Percentiles rank a stretch among this genome's conserved stretches.
These are phyloP conservation scores for Probaryconus sp. DNA, from an alignment of 1,140 invertebrate species.

Conservation along the genomic window DNA sequence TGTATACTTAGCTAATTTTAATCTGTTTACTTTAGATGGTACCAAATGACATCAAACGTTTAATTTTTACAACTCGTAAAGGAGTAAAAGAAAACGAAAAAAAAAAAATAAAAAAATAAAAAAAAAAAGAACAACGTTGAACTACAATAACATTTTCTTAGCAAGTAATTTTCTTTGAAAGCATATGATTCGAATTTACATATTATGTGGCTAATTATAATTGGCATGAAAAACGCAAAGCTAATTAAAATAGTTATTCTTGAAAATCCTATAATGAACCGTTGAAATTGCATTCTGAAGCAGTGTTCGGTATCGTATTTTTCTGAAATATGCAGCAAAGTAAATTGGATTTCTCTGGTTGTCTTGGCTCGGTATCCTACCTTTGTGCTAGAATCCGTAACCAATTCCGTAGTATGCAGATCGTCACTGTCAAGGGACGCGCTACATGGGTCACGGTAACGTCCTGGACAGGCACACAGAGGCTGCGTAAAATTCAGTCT, in stretches of 20 bases:
- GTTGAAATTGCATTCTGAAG: constrained; percentile 2
- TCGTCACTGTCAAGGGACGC: constrained; percentile 92
- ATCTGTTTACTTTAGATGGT: no score
- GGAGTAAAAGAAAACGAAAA: no score
- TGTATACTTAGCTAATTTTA: no score
- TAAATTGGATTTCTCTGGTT: constrained; percentile 49
- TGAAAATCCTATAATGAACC: constrained; percentile 39
- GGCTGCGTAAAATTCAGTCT: constrained; percentile 94
- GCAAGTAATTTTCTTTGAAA: constrained; percentile 23
- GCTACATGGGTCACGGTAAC: constrained; percentile 92
- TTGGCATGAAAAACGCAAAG: constrained; percentile 20
- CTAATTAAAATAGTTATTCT: constrained; percentile 46
- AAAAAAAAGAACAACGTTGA: no score
- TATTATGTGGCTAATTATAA: constrained; percentile 32
- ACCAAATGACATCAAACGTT: no score
- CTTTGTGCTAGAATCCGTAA: constrained; percentile 89
- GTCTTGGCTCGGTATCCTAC: constrained; percentile 75
- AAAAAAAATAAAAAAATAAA: no score
- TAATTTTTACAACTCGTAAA: no score
- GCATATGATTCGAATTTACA: constrained; percentile 17
- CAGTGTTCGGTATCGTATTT: constrained; percentile 6
- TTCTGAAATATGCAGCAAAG: constrained; percentile 28
- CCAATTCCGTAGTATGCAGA: constrained; percentile 92
- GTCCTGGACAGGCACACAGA: constrained; percentile 91
- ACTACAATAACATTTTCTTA: no score